Conservation (phyloP, 2,113 vertebrate species). For the Indicator indicator region DNA sequence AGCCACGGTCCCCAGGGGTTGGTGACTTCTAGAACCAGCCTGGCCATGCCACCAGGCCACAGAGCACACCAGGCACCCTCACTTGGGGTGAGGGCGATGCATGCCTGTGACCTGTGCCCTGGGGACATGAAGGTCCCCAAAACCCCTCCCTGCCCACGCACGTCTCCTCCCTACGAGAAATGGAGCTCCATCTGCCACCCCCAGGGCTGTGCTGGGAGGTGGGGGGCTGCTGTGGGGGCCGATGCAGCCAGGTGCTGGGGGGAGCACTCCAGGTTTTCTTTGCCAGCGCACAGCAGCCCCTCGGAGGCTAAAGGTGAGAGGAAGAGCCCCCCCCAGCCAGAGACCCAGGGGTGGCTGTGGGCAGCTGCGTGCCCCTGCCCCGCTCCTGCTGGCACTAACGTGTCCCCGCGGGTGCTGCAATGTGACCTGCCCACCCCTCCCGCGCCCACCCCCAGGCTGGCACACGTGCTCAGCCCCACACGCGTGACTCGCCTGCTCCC, state of each 20-base stretch:
- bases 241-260: fast-evolving
- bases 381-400: background rate
- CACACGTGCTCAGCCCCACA: constrained; percentile 19
- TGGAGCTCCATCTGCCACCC: background rate
- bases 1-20: fast-evolving
- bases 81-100: background rate
- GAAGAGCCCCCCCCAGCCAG: background rate
- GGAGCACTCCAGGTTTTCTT: background rate
- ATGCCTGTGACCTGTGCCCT: fast-evolving
- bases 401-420: background rate
- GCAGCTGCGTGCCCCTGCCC: background rate
- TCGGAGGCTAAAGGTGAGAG: fast-evolving
- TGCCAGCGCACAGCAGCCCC: background rate
- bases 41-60: fast-evolving
- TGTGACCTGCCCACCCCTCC: constrained; percentile 20
- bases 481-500: background rate
- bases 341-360: fast-evolving
- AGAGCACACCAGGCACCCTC: background rate
- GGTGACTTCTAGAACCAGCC: background rate
- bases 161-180: background rate
- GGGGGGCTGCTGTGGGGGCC: fast-evolving
- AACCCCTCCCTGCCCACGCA: background rate
- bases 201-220: fast-evolving
- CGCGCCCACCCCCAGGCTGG: background rate
- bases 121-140: background rate